Conservation (phyloP, 2,113 vertebrate species). For the Loxodonta africana region DNA sequence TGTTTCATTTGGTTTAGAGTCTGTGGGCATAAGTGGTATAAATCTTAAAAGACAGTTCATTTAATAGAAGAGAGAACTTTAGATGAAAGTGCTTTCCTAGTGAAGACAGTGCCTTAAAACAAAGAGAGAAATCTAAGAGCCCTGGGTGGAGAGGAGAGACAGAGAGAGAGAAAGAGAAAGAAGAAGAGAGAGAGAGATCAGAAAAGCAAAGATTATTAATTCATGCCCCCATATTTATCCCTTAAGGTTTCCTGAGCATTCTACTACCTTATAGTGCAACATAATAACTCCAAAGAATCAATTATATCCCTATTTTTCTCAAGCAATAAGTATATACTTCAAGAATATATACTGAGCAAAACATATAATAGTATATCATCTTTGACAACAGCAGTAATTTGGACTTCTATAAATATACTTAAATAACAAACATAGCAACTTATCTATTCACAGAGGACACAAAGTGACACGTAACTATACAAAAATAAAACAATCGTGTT, state of each 20-base stretch:
- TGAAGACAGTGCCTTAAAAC: neutral
- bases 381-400: constrained; percentile 83
- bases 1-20: constrained; percentile 48
- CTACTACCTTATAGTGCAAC: constrained; percentile 63
- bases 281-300: neutral
- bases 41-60: constrained; percentile 9
- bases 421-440: constrained; percentile 87
- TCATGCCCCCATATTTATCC: constrained; percentile 35
- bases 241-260: constrained; percentile 77
- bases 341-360: constrained; percentile 73
- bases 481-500: constrained; percentile 86
- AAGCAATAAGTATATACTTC: constrained; percentile 72
- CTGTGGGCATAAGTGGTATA: neutral
- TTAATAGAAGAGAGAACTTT: neutral
- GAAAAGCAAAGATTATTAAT: constrained; percentile 34
- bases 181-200: neutral
- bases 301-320: constrained; percentile 60
- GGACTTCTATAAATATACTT: constrained; percentile 89
- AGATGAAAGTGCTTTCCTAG: constrained; percentile 3
- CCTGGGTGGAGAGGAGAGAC: neutral
- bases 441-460: constrained; percentile 80
- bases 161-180: neutral
- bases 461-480: constrained; percentile 82
- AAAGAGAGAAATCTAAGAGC: constrained; percentile 9
- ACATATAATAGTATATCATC: constrained; percentile 65